These are phyloP conservation scores for Antedon mediterranea DNA, from an alignment of 53 echinoderm and acorn worm genomes.

Conservation along the genomic window DNA sequence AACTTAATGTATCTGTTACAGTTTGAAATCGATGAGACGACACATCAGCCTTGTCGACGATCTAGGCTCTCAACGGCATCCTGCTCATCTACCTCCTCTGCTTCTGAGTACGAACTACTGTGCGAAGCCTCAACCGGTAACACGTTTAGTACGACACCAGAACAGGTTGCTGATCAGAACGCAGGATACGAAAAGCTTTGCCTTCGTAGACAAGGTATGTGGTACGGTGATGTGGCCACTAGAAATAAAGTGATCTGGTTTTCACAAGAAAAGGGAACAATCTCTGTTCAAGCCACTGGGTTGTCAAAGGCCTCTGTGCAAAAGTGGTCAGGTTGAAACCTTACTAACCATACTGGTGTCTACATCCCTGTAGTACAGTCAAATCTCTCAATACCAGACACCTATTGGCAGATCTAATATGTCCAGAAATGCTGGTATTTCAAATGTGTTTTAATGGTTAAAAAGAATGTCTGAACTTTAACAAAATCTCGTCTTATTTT, in stretches of 20 bases:
- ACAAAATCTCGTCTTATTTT: no score
- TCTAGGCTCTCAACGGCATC: slow-evolving; percentile 17
- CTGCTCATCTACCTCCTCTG: slow-evolving; percentile 14
- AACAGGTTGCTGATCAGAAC: background rate
- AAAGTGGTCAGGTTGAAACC: no score
- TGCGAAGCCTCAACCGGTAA: slow-evolving; percentile 67
- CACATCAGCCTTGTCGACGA: slow-evolving; percentile 19
- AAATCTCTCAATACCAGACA: no score
- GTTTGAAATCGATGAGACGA: background rate
- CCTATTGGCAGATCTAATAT: no score
- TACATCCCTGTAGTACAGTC: slow-evolving; percentile 6
- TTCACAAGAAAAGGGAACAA: no score
- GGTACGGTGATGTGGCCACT: slow-evolving; percentile 6
- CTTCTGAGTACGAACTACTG: slow-evolving; percentile 62
- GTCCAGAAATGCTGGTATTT: slow-evolving; percentile 28
- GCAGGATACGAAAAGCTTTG: background rate
- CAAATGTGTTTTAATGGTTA: no score
- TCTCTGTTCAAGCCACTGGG: no score
- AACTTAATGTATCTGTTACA: background rate
- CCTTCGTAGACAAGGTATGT: background rate
- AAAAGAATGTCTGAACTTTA: no score
- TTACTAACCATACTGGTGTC: no score
- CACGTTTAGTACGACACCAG: background rate
- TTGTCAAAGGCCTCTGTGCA: no score
- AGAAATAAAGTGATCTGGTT: no score